These are phyloP conservation scores for Macaria liturata DNA, from an alignment of 2,888 invertebrate genomes.

Conservation along the genomic window DNA sequence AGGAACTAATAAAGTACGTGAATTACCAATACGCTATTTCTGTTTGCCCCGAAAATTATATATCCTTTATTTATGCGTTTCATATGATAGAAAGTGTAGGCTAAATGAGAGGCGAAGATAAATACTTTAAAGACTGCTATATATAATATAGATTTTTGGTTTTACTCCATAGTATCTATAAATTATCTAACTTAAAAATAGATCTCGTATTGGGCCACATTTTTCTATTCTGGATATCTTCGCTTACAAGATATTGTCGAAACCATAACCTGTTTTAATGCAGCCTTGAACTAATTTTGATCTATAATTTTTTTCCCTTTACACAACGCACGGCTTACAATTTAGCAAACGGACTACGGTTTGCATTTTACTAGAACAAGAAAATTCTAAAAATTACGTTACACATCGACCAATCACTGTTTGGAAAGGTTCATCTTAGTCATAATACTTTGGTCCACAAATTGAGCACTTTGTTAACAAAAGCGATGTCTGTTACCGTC, in stretches of 20 bases:
- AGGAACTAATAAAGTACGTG: conserved; percentile 61
- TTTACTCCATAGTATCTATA: conserved; percentile 19
- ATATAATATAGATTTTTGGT: conserved; percentile 26
- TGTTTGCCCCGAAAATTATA: conserved; percentile 19
- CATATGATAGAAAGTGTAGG: not conserved
- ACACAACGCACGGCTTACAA: not conserved
- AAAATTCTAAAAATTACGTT: conserved; percentile 10
- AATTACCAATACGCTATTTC: conserved; percentile 13
- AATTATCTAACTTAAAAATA: conserved; percentile 24
- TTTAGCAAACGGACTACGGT: not conserved
- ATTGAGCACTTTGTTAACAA: conserved; percentile 73
- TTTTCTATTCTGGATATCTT: conserved; percentile 8
- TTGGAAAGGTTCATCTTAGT: conserved; percentile 39
- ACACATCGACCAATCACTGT: conserved; percentile 24
- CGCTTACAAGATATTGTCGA: conserved; percentile 13
- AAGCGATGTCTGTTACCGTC: conserved; percentile 62
- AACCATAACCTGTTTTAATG: conserved; percentile 42
- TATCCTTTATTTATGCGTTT: too few species aligned
- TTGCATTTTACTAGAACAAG: conserved; percentile 21
- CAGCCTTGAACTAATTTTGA: conserved; percentile 46
- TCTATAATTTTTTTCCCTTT: conserved; percentile 13
- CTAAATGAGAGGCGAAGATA: not conserved
- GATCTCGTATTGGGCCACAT: conserved; percentile 3
- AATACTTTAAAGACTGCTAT: conserved; percentile 10
- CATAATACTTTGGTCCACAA: conserved; percentile 76